phyloP scores from a whole-genome alignment of 2,113 vertebrate species.

The Phyllopteryx taeniolatus region DNA sequence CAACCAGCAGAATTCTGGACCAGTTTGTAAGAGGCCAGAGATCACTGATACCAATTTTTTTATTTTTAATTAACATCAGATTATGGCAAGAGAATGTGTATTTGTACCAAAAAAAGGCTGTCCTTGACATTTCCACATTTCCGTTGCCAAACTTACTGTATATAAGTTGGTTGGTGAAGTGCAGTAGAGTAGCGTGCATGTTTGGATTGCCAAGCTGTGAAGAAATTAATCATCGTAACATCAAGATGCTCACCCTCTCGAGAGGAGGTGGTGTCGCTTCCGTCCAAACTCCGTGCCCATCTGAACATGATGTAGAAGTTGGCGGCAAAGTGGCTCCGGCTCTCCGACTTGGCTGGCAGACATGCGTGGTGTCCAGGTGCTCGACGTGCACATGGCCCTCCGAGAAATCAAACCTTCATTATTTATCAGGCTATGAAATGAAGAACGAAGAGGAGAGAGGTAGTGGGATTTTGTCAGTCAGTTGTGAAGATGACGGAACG shows the following conservation, averaged over 20 bases:
- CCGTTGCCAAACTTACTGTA: neutral
- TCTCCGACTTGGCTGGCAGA: constrained; percentile 42
- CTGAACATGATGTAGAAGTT: constrained; percentile 27
- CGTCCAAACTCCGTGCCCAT: constrained; percentile 30
- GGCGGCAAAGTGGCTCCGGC: constrained; percentile 22
- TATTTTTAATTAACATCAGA: too few species aligned
- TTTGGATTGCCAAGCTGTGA: neutral
- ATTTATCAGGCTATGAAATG: constrained; percentile 66
- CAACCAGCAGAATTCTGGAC: too few species aligned
- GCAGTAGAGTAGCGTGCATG: neutral
- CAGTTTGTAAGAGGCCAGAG: too few species aligned
- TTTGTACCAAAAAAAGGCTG: too few species aligned
- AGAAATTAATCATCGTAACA: constrained; percentile 13
- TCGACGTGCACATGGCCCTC: constrained; percentile 37
- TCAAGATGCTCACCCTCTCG: constrained; percentile 8
- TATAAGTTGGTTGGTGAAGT: constrained; percentile 6
- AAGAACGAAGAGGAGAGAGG: constrained; percentile 27
- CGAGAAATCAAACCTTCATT: constrained; percentile 60
- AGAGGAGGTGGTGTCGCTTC: constrained; percentile 9
- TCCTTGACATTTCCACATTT: neutral
- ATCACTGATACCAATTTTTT: too few species aligned
- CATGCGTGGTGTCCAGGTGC: constrained; percentile 52
- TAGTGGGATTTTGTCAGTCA: constrained; percentile 27
- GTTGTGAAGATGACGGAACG: constrained; percentile 51
- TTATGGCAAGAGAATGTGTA: too few species aligned